phyloP scores from a whole-genome alignment of 2,888 invertebrate genomes.

The Polyploca ridens region DNA sequence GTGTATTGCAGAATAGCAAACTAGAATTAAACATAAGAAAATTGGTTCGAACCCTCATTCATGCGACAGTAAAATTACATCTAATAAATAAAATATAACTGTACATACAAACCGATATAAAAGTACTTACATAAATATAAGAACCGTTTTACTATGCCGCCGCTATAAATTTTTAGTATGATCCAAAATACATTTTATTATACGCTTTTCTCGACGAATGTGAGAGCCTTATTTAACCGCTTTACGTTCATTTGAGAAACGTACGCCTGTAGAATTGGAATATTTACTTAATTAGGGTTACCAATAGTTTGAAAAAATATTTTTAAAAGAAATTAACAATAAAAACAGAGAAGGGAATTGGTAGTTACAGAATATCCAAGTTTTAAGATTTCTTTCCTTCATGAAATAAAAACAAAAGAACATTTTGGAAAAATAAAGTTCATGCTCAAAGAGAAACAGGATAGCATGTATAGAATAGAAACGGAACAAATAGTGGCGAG shows the following conservation, averaged over 20 bases:
- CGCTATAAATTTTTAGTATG: slow-evolving; percentile 37
- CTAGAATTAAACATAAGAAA: background rate
- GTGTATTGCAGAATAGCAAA: background rate
- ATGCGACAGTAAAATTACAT: background rate
- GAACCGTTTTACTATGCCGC: slow-evolving; percentile 22
- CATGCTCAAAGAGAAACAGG: too few species aligned
- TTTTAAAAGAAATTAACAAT: background rate
- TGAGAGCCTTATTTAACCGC: slow-evolving; percentile 37
- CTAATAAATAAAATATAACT: background rate
- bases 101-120: slow-evolving; percentile 9
- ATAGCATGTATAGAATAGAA: too few species aligned
- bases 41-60: background rate
- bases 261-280: slow-evolving; percentile 48
- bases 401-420: too few species aligned
- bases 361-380: too few species aligned
- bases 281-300: slow-evolving; percentile 35
- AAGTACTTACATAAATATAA: slow-evolving; percentile 22
- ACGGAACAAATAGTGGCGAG: too few species aligned
- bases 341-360: background rate
- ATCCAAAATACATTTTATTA: slow-evolving; percentile 44
- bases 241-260: slow-evolving; percentile 37
- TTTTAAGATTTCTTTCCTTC: too few species aligned
- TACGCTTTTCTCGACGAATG: slow-evolving; percentile 35
- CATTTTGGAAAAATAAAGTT: too few species aligned
- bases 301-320: slow-evolving; percentile 19